Evolutionary conservation across 1,140 invertebrate species (phyloP), one percentile per base, ranked within the genome.

Genomic region (Berghia stephanieae): DNA sequence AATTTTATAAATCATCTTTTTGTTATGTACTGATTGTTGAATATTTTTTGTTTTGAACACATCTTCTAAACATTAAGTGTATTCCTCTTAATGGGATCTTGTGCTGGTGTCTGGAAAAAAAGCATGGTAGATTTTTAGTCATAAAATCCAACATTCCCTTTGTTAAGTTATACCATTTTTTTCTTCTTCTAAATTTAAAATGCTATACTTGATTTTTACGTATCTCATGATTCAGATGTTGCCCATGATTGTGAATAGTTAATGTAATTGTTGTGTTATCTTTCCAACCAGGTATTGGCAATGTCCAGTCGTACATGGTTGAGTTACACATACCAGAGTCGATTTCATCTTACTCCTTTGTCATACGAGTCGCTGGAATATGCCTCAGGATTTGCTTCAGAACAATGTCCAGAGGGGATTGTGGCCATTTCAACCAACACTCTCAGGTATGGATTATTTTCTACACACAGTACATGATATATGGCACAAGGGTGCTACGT

Each of bases 361-460:
- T 98, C 96, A 0, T 99, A 99, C 86, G 97, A 99, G 90, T 95
- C 95, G 63, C 89, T 99, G 31, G 98, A 99, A 87, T 99, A 98
- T 91, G 98, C 98, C 0, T 97, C 97, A 0, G 97, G 97, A 16
- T 99, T 99, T 88, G 96, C 96, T 76, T 98, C 96, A 77, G 98
- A 99, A 90, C 98, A 99, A 89, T 99, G 98, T 92, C 96, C 97
- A 0, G 98, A 99, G 90, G 98, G 98, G 81, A 98, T 99, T 81
- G 98, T 99, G 8, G 98, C 98, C 0, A 99, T 99, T 89, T 98
- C 97, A 0, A 96, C 96, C 0, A 99, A 99, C 85, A 99, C 98
- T 0, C 90, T 99, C 38, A 92, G 97, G 91, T 91, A 78, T 34
- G 69, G 52, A 52, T 60, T 40, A 16, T 67, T n/a, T n/a, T n/a